Percentiles rank a stretch among this genome's conserved stretches.
Evolutionary conservation across 2,888 invertebrate species (phyloP).

Genomic region (Pristionchus entomophagus): DNA sequence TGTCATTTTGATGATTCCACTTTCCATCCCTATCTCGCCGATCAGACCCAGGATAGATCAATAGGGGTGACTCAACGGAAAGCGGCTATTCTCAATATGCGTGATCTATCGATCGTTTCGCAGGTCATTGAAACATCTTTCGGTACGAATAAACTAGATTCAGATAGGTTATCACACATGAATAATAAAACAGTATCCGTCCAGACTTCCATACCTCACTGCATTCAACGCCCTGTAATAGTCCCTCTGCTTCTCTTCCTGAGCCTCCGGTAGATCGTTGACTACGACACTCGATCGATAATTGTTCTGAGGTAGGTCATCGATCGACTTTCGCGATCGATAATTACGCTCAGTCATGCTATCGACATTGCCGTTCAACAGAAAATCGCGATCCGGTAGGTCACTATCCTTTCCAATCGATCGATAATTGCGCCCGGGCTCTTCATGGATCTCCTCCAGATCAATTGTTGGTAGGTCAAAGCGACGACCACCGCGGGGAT

Average conservation of each 20-base stretch:
- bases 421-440: background rate
- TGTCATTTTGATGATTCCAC: too few species aligned
- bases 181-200: too few species aligned
- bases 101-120: too few species aligned
- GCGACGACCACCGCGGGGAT: background rate
- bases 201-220: background rate
- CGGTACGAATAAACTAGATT: too few species aligned
- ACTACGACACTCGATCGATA: background rate
- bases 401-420: background rate
- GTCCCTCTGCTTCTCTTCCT: background rate
- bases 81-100: too few species aligned
- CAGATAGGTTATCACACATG: too few species aligned
- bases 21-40: too few species aligned
- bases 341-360: background rate
- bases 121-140: too few species aligned
- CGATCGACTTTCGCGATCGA: background rate
- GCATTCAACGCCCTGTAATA: background rate
- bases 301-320: background rate
- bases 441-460: constrained; percentile 8
- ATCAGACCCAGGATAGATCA: too few species aligned
- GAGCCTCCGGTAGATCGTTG: background rate
- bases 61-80: too few species aligned
- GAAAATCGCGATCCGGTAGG: background rate
- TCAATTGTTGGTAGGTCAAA: background rate
- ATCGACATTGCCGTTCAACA: background rate